Evolutionary conservation across 2,113 vertebrate species (phyloP).

Genomic region (Oreochromis niloticus): DNA sequence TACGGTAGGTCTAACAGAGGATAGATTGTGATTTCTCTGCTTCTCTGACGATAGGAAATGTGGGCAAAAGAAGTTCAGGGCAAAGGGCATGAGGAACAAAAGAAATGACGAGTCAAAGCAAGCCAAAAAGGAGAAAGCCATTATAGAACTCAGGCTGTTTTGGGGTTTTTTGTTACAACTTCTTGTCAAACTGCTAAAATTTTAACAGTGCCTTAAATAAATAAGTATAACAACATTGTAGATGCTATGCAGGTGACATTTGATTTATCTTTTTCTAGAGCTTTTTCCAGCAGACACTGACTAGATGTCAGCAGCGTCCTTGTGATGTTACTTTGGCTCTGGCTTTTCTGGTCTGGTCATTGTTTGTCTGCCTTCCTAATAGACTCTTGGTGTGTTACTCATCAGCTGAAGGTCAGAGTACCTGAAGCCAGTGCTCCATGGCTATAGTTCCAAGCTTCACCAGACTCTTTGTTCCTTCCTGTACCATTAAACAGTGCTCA

Average conservation of each 20-base stretch:
- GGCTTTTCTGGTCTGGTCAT: neutral
- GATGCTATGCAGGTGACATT: neutral
- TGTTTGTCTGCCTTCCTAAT: conserved; percentile 30
- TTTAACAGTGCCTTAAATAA: neutral
- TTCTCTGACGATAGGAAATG: neutral
- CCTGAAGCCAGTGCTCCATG: conserved; percentile 10
- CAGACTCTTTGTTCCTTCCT: neutral
- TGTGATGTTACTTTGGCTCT: neutral
- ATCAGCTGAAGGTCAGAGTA: neutral
- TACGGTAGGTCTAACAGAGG: neutral
- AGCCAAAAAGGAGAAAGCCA: neutral
- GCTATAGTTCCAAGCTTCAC: neutral
- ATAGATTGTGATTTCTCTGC: neutral
- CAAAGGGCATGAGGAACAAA: neutral
- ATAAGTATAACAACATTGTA: neutral
- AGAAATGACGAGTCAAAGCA: conserved; percentile 3
- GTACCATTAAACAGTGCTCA: neutral
- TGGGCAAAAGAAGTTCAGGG: neutral
- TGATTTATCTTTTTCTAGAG: neutral
- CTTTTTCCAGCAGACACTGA: neutral
- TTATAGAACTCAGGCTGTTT: neutral
- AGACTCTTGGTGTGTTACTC: conserved; percentile 9
- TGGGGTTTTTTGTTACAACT: neutral
- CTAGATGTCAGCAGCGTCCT: neutral
- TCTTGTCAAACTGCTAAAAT: neutral